These are phyloP conservation scores for Jordanella pulchra DNA, from an alignment of 2,797 vertebrate species.

Conservation along the genomic window DNA sequence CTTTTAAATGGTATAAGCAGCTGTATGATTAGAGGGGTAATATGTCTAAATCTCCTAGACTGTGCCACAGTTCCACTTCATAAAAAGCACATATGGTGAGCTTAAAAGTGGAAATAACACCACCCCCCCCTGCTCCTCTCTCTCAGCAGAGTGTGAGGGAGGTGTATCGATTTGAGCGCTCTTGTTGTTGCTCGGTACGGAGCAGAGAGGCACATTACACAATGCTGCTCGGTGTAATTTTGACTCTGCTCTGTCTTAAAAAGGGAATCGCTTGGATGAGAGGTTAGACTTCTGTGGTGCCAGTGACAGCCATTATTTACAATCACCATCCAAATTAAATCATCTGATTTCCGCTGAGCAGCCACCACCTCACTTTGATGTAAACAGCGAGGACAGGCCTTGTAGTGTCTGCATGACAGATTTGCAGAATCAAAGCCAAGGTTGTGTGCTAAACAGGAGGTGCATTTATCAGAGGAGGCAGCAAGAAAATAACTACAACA, in stretches of 20 bases:
- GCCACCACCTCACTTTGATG: conserved; percentile 32
- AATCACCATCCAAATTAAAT: conserved; percentile 39
- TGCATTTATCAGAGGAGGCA: conserved; percentile 43
- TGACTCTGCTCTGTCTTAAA: conserved; percentile 55
- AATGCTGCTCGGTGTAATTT: conserved; percentile 74
- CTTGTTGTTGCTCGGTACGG: conserved; percentile 60
- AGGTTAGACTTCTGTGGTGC: conserved; percentile 35
- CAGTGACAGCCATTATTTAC: conserved; percentile 46
- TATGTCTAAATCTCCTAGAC: conserved; percentile 26
- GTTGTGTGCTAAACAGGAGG: conserved; percentile 50
- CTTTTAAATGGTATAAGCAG: conserved; percentile 15
- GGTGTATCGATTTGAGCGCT: conserved; percentile 73
- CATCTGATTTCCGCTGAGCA: conserved; percentile 29
- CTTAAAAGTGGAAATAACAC: conserved; percentile 65
- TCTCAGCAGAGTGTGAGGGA: conserved; percentile 69
- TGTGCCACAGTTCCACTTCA: conserved; percentile 59
- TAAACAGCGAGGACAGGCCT: conserved; percentile 28
- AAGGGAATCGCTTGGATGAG: conserved; percentile 38
- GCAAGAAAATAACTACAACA: conserved; percentile 17
- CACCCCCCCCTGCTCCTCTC: conserved; percentile 43
- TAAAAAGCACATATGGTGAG: conserved; percentile 61
- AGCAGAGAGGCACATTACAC: conserved; percentile 74
- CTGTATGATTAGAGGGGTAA: conserved; percentile 24
- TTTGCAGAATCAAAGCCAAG: conserved; percentile 39
- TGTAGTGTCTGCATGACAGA: conserved; percentile 41